phyloP scores from a whole-genome alignment of 2,113 vertebrate species.

The Heliornis fulica region DNA sequence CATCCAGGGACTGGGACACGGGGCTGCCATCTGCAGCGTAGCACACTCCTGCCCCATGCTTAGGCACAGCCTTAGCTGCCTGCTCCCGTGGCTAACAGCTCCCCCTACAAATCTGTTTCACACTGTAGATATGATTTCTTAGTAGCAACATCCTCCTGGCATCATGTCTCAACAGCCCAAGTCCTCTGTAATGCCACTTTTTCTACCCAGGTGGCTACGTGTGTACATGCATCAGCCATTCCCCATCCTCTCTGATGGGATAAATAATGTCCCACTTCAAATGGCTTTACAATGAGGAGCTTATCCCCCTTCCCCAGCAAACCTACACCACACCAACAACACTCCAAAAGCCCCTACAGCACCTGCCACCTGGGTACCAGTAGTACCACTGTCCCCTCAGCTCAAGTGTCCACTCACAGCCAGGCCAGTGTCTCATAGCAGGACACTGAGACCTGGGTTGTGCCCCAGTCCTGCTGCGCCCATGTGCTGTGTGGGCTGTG shows the following conservation, averaged over 20 bases:
- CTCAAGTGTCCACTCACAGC: background rate
- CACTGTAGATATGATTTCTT: background rate
- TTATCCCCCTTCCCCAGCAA: background rate
- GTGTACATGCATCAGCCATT: background rate
- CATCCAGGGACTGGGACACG: fast-evolving
- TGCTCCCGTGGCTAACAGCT: background rate
- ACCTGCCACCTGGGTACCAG: too few relatives aligned
- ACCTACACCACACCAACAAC: background rate
- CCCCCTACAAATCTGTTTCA: background rate
- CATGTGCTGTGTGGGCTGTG: background rate
- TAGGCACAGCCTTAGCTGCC: background rate
- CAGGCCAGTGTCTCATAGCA: too few relatives aligned
- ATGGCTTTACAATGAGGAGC: fast-evolving
- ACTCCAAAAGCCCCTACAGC: background rate
- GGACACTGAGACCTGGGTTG: background rate
- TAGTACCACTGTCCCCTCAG: background rate
- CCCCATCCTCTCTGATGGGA: background rate
- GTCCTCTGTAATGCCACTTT: background rate
- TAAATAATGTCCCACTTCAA: background rate
- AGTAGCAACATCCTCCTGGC: background rate
- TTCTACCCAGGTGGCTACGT: fast-evolving
- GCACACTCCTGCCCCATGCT: background rate
- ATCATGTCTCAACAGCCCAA: background rate
- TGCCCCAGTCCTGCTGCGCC: background rate
- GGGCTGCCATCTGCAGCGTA: background rate